Evolutionary conservation across 1,140 invertebrate genomes (phyloP).

Genomic region (Brachionus paranguensis): DNA sequence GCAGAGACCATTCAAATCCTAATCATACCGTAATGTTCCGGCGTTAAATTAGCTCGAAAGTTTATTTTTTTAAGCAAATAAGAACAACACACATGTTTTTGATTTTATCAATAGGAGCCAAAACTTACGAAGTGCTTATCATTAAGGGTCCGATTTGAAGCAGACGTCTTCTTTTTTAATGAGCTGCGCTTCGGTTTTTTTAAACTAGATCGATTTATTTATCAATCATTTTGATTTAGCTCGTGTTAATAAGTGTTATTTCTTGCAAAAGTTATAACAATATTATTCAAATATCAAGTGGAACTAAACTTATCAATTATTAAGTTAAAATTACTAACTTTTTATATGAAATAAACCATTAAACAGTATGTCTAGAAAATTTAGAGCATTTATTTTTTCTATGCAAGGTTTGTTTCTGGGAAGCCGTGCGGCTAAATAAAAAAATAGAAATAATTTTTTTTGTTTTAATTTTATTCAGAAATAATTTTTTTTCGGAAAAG

Average conservation of each 20-base stretch:
- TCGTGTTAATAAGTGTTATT: neutral
- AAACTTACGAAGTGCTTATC: neutral
- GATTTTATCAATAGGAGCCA: neutral
- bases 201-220: neutral
- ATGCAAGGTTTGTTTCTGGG: no score
- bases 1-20: neutral
- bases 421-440: no score
- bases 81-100: neutral
- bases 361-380: no score
- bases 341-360: no score
- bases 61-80: neutral
- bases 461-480: no score
- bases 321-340: neutral
- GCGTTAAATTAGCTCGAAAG: neutral
- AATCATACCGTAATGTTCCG: neutral
- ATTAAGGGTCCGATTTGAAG: neutral
- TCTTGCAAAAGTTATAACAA: neutral
- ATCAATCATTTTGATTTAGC: neutral
- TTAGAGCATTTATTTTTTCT: no score
- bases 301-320: neutral
- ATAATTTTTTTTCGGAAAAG: no score
- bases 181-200: neutral
- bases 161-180: neutral
- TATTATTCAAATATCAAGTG: neutral
- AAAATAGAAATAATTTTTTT: no score